phyloP scores from a whole-genome alignment of 2,797 vertebrate genomes.

The Sternotherus odoratus region DNA sequence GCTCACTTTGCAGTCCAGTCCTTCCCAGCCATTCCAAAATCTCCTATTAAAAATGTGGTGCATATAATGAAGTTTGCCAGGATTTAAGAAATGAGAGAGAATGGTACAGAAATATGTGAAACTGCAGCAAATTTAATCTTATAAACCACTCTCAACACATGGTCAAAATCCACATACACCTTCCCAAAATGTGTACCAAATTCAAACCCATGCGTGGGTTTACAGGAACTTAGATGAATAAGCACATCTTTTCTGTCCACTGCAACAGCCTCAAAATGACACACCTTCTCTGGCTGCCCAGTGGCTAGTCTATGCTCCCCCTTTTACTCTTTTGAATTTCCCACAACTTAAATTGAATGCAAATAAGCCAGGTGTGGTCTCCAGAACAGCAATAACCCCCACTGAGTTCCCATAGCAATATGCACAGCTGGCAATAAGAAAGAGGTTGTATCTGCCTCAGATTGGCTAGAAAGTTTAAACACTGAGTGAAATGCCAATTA shows the following conservation, averaged over 20 bases:
- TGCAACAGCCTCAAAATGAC: conserved; percentile 55
- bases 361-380: conserved; percentile 82
- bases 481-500: conserved; percentile 70
- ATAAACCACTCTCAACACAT: conserved; percentile 1
- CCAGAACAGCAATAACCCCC: conserved; percentile 69
- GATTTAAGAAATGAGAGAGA: conserved; percentile 30
- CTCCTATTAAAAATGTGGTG: conserved; percentile 31
- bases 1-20: conserved; percentile 2
- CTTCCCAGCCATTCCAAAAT: neutral
- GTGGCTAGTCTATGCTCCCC: conserved; percentile 10
- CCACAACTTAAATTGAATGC: conserved; percentile 79
- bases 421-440: conserved; percentile 73
- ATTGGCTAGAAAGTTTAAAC: conserved; percentile 73
- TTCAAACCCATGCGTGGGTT: conserved; percentile 27
- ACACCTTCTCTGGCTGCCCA: conserved; percentile 64
- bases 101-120: neutral
- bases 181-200: conserved; percentile 11
- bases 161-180: neutral
- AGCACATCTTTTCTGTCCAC: conserved; percentile 48
- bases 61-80: conserved; percentile 17
- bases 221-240: conserved; percentile 21
- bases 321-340: conserved; percentile 76
- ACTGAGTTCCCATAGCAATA: conserved; percentile 79
- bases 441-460: conserved; percentile 57
- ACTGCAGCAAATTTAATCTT: neutral